phyloP scores from a whole-genome alignment of 2,113 vertebrate genomes.

The Taurulus bubalis region DNA sequence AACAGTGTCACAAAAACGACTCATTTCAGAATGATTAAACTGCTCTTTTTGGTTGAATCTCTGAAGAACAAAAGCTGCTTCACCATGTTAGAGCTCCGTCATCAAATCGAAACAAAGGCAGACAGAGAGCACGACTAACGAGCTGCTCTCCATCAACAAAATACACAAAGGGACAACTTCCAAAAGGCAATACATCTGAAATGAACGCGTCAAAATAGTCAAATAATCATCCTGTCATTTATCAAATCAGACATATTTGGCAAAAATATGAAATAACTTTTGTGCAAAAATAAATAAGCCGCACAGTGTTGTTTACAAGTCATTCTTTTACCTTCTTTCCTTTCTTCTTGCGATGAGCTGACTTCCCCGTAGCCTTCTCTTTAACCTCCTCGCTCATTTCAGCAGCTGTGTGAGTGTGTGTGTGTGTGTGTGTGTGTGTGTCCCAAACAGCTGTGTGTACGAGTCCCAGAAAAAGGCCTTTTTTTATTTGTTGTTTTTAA shows the following conservation, averaged over 20 bases:
- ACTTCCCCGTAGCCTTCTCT: conserved; percentile 77
- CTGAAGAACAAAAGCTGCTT: not conserved
- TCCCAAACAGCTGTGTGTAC: conserved; percentile 51
- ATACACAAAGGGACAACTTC: not conserved
- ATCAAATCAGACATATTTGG: not conserved
- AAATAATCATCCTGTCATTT: not conserved
- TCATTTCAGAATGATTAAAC: not conserved
- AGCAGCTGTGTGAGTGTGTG: conserved; percentile 53
- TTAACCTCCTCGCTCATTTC: conserved; percentile 81
- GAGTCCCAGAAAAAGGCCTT: conserved; percentile 38
- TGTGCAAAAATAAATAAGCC: not conserved
- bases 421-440: conserved; percentile 34
- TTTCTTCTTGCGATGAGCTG: conserved; percentile 80
- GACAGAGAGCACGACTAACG: conserved; percentile 8
- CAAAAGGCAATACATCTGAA: not conserved
- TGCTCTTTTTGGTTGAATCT: not conserved
- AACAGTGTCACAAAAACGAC: not conserved
- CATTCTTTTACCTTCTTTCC: conserved; percentile 80
- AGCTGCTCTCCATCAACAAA: conserved; percentile 25
- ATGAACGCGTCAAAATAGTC: not conserved
- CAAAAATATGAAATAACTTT: not conserved
- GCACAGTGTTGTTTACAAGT: conserved; percentile 69
- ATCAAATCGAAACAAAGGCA: conserved; percentile 34
- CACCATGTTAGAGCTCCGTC: not conserved
- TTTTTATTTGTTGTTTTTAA: conserved; percentile 52